Base-by-base conservation (phyloP, 1,140 invertebrate genomes). In the Drosophila ogumai region DNA sequence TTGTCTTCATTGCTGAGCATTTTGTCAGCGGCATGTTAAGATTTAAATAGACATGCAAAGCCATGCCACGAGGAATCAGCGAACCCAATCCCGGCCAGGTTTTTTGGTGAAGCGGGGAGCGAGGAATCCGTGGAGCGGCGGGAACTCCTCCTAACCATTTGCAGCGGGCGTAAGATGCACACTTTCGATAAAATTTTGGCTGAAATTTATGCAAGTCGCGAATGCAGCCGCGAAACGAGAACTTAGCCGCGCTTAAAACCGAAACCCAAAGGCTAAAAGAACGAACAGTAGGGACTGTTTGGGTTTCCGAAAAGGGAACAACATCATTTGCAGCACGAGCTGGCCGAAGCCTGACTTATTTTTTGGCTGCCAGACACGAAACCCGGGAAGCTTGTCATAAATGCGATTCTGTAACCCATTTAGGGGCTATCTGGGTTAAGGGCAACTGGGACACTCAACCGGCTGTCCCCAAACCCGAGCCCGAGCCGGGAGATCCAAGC, bases 11-110 rank as follows among this genome's bases (percentile, higher is more conserved):
- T 82, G 82, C 77, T 74, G 72, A 87, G 82, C 84, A 87, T 87
- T 87, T 87, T 88, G 82, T 87, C 82, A 87, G 84, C 82, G 82
- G 85, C 79, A 87, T 87, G 82, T 87, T 79, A 79, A 87, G 76
- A 86, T 79, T 87, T 87, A 87, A 87, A 82, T 76, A 87, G 82
- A 87, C 82, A 87, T 87, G 79, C 79, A 72, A 71, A 79, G 61
- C 44, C 44, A 41, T 44, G 59, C 64, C 55, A 61, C 40, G 40
- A 55, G 58, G 49, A 43, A 65, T 64, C 73, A 50, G 63, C n/a
- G n/a, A 19, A 17, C 28, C 49, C 49, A 50, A 31, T 50, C 49
- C 49, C n/a, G 32, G 28, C 49, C 28, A 32, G 49, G 5, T 12
- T 28, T 28, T 5, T 28, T 28, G 25, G 25, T 4, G 5, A 28